Percentiles rank a stretch among this genome's conserved stretches.
phyloP scores from a whole-genome alignment of 2,888 invertebrate species.

The Drosophila paracracens region DNA sequence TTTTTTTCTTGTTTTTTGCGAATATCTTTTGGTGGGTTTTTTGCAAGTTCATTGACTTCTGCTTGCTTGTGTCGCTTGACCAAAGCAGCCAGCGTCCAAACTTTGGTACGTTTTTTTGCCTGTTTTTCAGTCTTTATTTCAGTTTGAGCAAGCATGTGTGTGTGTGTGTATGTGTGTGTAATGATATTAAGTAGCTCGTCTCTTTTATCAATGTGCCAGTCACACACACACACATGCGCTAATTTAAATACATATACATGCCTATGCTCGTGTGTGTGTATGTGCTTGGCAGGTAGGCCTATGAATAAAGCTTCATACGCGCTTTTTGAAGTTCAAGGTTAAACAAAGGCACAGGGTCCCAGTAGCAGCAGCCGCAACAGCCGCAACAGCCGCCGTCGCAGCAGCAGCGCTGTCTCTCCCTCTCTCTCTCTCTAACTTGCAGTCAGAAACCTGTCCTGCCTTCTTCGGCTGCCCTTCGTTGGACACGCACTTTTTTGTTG shows the following conservation, averaged over 20 bases:
- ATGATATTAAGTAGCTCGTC: slow-evolving; percentile 41
- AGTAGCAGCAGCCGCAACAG: background rate
- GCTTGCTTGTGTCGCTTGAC: slow-evolving; percentile 42
- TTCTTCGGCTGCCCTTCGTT: slow-evolving; percentile 22
- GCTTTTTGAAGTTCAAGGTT: slow-evolving; percentile 84
- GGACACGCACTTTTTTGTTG: slow-evolving; percentile 45
- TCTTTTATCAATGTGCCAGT: slow-evolving; percentile 39
- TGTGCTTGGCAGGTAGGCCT: slow-evolving; percentile 67
- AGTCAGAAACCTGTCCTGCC: slow-evolving; percentile 60
- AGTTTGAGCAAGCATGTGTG: background rate
- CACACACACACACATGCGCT: slow-evolving; percentile 42
- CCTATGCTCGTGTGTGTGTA: slow-evolving; percentile 5
- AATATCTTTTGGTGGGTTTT: slow-evolving; percentile 31
- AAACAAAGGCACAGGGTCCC: slow-evolving; percentile 45
- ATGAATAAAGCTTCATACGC: slow-evolving; percentile 58
- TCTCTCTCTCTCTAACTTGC: slow-evolving; percentile 11
- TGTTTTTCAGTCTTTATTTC: slow-evolving; percentile 9
- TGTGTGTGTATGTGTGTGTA: slow-evolving; percentile 2
- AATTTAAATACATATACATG: slow-evolving; percentile 43
- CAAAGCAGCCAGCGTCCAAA: slow-evolving; percentile 42
- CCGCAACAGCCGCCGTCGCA: background rate
- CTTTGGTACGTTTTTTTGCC: slow-evolving; percentile 22
- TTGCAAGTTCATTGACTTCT: slow-evolving; percentile 72
- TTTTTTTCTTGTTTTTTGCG: slow-evolving; percentile 20
- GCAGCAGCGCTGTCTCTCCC: background rate